Percentiles rank a stretch among this genome's conserved stretches.
Conservation (phyloP, 2,888 invertebrate genomes). For the Cheilosia grossa region DNA sequence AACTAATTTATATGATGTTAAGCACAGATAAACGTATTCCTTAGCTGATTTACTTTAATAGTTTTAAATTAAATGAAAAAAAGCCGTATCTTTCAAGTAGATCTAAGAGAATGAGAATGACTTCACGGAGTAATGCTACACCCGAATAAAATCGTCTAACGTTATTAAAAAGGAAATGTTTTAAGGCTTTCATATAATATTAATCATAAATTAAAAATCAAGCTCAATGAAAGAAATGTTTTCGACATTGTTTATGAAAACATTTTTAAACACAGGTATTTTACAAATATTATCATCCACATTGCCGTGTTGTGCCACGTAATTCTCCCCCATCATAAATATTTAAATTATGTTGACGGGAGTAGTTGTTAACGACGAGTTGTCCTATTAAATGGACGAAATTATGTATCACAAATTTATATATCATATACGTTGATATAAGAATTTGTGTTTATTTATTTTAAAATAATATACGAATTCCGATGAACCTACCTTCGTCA, state of each 20-base stretch:
- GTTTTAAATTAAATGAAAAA: not conserved
- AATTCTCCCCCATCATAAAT: conserved; percentile 90
- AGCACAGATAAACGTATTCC: not conserved
- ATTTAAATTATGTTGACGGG: conserved; percentile 89
- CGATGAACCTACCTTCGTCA: conserved; percentile 86
- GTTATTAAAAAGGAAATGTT: not conserved
- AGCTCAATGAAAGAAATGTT: conserved; percentile 5
- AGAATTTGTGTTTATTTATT: too few relatives aligned
- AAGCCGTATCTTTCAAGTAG: not conserved
- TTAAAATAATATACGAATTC: not conserved
- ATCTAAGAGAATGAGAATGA: not conserved
- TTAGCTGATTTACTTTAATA: not conserved
- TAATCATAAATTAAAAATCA: not conserved
- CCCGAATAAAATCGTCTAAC: not conserved
- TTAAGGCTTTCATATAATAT: not conserved
- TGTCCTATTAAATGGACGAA: conserved; percentile 84
- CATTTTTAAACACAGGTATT: conserved; percentile 11
- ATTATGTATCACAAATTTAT: conserved; percentile 66
- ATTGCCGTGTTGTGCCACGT: conserved; percentile 90
- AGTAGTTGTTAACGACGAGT: conserved; percentile 89
- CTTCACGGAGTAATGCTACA: conserved; percentile 5
- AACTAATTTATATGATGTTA: not conserved
- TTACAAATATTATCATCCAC: conserved; percentile 88
- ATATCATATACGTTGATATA: not conserved
- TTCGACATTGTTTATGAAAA: conserved; percentile 9